Base-by-base conservation (phyloP, 2,113 vertebrate species). In the Artemisiospiza belli region DNA sequence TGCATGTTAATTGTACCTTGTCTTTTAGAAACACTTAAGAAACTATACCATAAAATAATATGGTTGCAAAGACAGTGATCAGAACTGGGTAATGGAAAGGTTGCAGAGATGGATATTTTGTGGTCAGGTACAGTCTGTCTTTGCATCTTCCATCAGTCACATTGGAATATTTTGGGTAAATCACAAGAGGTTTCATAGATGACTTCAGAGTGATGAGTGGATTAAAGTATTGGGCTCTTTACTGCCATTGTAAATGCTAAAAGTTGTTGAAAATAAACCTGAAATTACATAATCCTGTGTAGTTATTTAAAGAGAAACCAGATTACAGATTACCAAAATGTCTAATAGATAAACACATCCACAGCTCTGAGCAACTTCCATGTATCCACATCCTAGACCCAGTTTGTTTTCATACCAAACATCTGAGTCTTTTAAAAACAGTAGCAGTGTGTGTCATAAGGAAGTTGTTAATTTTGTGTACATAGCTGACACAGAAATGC, bases 371-470 rank as follows among this genome's bases (percentile, higher is more conserved):
- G 25, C 49, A 87, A 44, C 33, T 92, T 80, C 10, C 39, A 15
- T 30, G 23, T 83, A 67, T 67, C 64, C 57, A 55, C 52, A 90
- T 89, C 80, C 83, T 90, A 33, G 31, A 35, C 43, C 30, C 67
- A n/a, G 68, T 61, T 90, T 83, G 20, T 94, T 93, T 90, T 81
- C 80, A 94, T 95, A 57, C 72, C 80, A 64, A 55, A 44, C 68
- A 67, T 52, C 46, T 76, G 72, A 95, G 83, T 92, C 46, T 63
- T 80, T 74, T 92, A 27, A 63, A 90, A 92, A 62, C 80, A 90
- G 79, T 16, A 92, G 72, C 55, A 74, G 11, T 73, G 18, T 83
- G 79, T 92, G 64, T 90, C 88, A 80, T 62, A 51, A 86, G 76
- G 83, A 92, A 94, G 76, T 52, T 94, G 73, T 62, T 94, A 70